Evolutionary conservation across 2,797 vertebrate species (phyloP).

Genomic region (Schizopygopsis malacanthus): DNA sequence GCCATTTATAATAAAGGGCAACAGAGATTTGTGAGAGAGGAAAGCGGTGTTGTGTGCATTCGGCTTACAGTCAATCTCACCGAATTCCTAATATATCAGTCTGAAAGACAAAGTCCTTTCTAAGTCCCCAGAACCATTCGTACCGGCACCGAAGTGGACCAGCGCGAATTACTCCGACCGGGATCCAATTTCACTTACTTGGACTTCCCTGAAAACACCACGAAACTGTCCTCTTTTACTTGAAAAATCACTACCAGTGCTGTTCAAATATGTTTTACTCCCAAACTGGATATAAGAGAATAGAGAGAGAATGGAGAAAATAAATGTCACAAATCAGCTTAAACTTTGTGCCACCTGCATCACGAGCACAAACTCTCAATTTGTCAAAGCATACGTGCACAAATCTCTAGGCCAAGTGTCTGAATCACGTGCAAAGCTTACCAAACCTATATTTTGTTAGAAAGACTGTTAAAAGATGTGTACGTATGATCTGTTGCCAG

Average conservation of each 20-base stretch:
- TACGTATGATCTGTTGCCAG: background rate
- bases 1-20: too few relatives aligned
- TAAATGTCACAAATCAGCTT: background rate
- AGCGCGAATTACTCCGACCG: background rate
- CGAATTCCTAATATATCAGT: background rate
- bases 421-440: background rate
- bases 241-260: constrained; percentile 1
- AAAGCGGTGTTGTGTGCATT: too few relatives aligned
- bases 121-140: background rate
- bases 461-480: background rate
- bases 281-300: background rate
- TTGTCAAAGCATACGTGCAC: background rate
- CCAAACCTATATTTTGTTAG: constrained; percentile 7
- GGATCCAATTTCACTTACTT: constrained; percentile 14
- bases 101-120: background rate
- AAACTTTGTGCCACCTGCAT: background rate
- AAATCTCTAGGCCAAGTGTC: background rate
- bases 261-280: too few relatives aligned
- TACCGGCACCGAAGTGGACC: background rate
- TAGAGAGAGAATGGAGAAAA: background rate
- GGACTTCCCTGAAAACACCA: background rate
- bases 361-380: background rate
- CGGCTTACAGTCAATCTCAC: constrained; percentile 9
- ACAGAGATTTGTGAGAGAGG: too few relatives aligned
- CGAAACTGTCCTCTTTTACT: constrained; percentile 1